These are phyloP conservation scores for Argyresthia albistria DNA, from an alignment of 2,888 invertebrate genomes.

Conservation along the genomic window DNA sequence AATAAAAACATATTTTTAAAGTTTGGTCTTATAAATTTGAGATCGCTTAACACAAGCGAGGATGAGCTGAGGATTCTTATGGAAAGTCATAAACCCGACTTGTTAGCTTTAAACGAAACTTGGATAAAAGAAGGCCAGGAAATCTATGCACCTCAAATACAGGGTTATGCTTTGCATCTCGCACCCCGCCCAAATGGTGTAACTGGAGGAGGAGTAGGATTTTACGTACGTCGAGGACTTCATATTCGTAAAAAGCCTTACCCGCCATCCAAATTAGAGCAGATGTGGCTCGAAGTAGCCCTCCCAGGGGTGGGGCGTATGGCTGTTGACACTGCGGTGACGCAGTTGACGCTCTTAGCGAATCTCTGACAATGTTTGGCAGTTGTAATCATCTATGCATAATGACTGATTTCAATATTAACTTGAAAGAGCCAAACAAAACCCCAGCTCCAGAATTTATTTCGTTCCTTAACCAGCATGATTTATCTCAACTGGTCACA, in stretches of 20 bases:
- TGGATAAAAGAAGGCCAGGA: constrained; percentile 1
- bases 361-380: background rate
- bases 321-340: background rate
- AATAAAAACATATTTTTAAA: background rate
- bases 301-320: background rate
- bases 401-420: background rate
- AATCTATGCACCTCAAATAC: background rate
- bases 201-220: constrained; percentile 1
- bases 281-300: background rate
- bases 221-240: constrained; percentile 1
- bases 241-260: background rate
- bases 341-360: constrained; percentile 1
- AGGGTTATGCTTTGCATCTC: too few relatives aligned
- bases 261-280: background rate
- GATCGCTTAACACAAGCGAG: constrained; percentile 2
- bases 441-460: background rate
- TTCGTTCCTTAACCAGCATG: background rate
- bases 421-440: background rate
- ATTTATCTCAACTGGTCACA: background rate
- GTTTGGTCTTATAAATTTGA: background rate
- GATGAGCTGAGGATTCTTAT: background rate
- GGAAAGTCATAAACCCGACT: background rate
- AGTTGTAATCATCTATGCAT: background rate
- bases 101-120: constrained; percentile 4
- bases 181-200: too few relatives aligned